Percentiles rank a stretch among this genome's conserved stretches.
These are phyloP conservation scores for Pionites leucogaster DNA, from an alignment of 2,113 vertebrate species.

Conservation along the genomic window DNA sequence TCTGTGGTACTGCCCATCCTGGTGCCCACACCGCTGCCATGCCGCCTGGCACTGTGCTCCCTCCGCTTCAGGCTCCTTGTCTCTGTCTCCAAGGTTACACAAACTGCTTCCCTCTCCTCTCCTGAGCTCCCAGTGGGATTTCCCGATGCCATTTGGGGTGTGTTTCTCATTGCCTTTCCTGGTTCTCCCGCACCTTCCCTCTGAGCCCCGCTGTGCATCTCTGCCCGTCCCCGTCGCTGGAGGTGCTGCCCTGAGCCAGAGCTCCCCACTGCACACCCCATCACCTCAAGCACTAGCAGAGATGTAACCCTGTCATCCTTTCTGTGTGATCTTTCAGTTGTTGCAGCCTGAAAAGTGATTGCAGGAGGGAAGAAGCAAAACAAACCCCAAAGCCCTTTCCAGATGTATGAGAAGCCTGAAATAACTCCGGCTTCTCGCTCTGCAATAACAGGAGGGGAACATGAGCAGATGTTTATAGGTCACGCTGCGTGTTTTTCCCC, in stretches of 20 bases:
- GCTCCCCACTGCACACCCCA: fast-evolving
- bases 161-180: not conserved
- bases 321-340: not conserved
- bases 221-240: not conserved
- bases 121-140: not conserved
- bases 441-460: not conserved
- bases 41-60: not conserved
- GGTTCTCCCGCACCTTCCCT: not conserved
- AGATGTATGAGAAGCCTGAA: not conserved
- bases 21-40: not conserved
- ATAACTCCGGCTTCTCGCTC: not conserved
- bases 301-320: not conserved
- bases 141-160: not conserved
- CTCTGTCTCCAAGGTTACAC: conserved; percentile 71
- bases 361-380: not conserved
- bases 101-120: not conserved
- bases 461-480: conserved; percentile 35
- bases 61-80: not conserved
- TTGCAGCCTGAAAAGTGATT: not conserved
- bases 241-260: not conserved
- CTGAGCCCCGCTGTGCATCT: not conserved
- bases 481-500: not conserved
- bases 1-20: not conserved
- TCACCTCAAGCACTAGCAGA: not conserved
- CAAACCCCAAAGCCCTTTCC: not conserved